Conservation (phyloP, 2,797 vertebrate genomes). For the Lates japonicus region DNA sequence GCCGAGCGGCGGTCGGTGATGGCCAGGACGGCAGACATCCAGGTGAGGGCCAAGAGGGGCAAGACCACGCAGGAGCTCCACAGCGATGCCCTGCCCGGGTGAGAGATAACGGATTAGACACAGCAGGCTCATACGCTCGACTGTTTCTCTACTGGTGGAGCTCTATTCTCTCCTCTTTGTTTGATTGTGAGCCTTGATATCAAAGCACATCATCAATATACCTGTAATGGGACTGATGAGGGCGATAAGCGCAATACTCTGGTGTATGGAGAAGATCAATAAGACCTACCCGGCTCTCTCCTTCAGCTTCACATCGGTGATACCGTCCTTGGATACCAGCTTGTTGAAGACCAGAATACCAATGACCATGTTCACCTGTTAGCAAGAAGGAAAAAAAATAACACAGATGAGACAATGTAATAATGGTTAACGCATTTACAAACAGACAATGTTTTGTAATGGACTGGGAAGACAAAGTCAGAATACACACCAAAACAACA, state of each 20-base stretch:
- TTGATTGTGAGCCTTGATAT: slow-evolving; percentile 51
- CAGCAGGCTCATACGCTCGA: neutral
- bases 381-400: slow-evolving; percentile 60
- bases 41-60: slow-evolving; percentile 97
- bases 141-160: slow-evolving; percentile 13
- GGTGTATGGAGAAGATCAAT: slow-evolving; percentile 53
- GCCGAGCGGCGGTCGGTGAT: slow-evolving; percentile 98
- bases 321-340: slow-evolving; percentile 99
- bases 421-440: slow-evolving; percentile 44
- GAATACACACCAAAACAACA: slow-evolving; percentile 94
- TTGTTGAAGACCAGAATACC: slow-evolving; percentile 99
- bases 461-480: slow-evolving; percentile 24
- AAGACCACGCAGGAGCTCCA: slow-evolving; percentile 99
- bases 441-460: slow-evolving; percentile 5
- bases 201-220: slow-evolving; percentile 60
- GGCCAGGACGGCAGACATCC: slow-evolving; percentile 99
- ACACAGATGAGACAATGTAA: slow-evolving; percentile 51
- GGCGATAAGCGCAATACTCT: slow-evolving; percentile 56
- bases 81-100: slow-evolving; percentile 92
- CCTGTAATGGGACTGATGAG: slow-evolving; percentile 62
- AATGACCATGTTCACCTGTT: slow-evolving; percentile 99
- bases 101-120: slow-evolving; percentile 46
- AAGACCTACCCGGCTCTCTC: slow-evolving; percentile 98
- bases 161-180: slow-evolving; percentile 24
- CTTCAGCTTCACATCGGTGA: slow-evolving; percentile 99